These are phyloP conservation scores for Drosophila gaucha DNA, from an alignment of 2,888 invertebrate genomes.

Conservation along the genomic window DNA sequence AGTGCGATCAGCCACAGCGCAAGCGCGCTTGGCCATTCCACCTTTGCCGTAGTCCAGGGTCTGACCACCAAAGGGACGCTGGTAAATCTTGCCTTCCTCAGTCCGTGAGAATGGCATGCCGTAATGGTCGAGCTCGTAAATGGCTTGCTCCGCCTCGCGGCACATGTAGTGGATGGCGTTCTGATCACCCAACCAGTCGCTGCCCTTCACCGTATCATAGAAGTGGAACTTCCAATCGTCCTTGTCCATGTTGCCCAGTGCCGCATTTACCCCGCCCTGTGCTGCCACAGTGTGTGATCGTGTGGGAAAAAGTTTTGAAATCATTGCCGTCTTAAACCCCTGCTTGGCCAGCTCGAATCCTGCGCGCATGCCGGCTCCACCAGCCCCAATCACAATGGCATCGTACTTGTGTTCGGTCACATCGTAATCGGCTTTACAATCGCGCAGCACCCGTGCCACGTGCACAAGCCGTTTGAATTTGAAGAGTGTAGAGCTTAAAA, in stretches of 20 bases:
- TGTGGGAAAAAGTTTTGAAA: slow-evolving; percentile 98
- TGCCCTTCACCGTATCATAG: slow-evolving; percentile 98
- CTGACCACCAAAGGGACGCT: no score
- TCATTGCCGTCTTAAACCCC: slow-evolving; percentile 97
- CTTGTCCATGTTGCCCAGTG: slow-evolving; percentile 95
- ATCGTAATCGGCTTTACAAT: not conserved
- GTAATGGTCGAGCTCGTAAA: no score
- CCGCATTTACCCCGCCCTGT: slow-evolving; percentile 99
- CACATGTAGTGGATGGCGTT: slow-evolving; percentile 99
- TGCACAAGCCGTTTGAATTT: not conserved
- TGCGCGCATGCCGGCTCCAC: no score
- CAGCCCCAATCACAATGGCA: no score
- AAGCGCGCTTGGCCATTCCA: no score
- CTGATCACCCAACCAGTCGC: slow-evolving; percentile 99
- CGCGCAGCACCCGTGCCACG: no score
- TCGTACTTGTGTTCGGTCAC: not conserved
- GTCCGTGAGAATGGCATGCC: no score
- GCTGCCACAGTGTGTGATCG: slow-evolving; percentile 99
- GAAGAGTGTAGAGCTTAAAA: not conserved
- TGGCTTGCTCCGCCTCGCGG: slow-evolving; percentile 92
- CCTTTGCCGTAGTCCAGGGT: no score
- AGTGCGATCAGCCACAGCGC: no score
- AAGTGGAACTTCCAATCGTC: slow-evolving; percentile 97
- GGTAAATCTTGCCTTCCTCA: no score
- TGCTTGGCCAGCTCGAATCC: slow-evolving; percentile 97